Percentiles rank a stretch among this genome's conserved stretches.
Evolutionary conservation across 2,113 vertebrate genomes (phyloP).

Genomic region (Otis tarda): DNA sequence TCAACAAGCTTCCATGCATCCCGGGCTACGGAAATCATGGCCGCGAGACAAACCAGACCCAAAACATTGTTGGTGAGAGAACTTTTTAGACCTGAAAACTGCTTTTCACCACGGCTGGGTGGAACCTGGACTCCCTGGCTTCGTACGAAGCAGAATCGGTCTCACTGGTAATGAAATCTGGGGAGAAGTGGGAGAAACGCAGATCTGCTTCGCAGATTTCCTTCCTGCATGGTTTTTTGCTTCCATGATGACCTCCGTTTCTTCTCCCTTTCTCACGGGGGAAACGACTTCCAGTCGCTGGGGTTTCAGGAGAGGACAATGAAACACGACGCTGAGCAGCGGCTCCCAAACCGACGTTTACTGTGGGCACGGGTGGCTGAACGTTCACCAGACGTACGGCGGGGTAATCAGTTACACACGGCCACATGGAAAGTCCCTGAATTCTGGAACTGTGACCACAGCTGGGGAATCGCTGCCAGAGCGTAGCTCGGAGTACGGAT

Average conservation of each 20-base stretch:
- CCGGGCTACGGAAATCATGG: fast-evolving
- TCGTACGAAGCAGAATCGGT: not conserved
- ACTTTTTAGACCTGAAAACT: not conserved
- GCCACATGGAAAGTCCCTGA: not conserved
- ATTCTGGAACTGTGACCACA: not conserved
- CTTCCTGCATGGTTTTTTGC: no score
- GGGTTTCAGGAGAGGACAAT: not conserved
- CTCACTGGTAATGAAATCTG: not conserved
- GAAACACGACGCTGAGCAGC: not conserved
- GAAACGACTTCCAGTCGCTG: not conserved
- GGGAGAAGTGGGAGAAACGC: not conserved
- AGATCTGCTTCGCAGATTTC: not conserved
- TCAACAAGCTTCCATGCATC: not conserved
- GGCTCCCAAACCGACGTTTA: not conserved
- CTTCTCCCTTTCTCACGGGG: not conserved
- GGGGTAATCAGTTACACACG: not conserved
- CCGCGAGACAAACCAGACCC: not conserved
- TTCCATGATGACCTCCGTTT: not conserved
- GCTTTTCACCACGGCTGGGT: not conserved
- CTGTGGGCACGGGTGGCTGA: not conserved
- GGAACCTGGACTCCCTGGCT: not conserved
- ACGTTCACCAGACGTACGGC: not conserved
- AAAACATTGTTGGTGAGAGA: no score
- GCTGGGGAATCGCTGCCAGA: not conserved
- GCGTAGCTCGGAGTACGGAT: fast-evolving